Evolutionary conservation across 2,797 vertebrate genomes (phyloP).

Genomic region (Oryzias dopingdopingensis): DNA sequence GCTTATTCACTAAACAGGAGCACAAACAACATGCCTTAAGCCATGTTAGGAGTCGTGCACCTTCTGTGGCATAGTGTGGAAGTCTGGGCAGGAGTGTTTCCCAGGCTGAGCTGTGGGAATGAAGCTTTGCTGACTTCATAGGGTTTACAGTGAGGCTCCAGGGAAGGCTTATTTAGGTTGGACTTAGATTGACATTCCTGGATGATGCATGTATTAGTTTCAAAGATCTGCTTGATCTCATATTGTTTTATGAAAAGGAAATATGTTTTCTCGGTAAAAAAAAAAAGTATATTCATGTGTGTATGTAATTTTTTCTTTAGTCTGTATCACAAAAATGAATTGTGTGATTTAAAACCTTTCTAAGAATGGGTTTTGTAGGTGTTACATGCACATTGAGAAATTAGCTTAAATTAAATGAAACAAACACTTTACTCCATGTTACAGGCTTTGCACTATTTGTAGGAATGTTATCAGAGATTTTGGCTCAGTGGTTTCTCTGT

Average conservation of each 20-base stretch:
- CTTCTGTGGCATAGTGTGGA: constrained; percentile 26
- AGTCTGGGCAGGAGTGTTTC: constrained; percentile 56
- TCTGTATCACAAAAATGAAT: not conserved
- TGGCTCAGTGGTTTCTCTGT: no score
- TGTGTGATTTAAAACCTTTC: not conserved
- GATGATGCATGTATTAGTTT: constrained; percentile 59
- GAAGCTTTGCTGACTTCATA: constrained; percentile 28
- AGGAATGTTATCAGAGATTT: no score
- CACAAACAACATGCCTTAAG: constrained; percentile 44
- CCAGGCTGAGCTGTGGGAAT: constrained; percentile 70
- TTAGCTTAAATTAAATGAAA: no score
- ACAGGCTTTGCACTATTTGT: no score
- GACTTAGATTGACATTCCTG: constrained; percentile 65
- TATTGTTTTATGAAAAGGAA: constrained; percentile 22
- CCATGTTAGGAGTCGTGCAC: constrained; percentile 33
- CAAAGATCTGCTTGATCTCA: constrained; percentile 34
- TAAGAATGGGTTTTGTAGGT: not conserved
- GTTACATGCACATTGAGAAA: no score
- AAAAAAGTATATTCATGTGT: not conserved
- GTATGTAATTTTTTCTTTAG: no score
- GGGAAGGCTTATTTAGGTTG: constrained; percentile 55
- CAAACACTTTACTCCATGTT: no score
- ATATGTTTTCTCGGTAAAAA: constrained; percentile 11
- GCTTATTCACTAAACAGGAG: constrained; percentile 33
- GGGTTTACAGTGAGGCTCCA: constrained; percentile 53